These are phyloP conservation scores for Leptinotarsa peninsularis DNA, from an alignment of 2,888 invertebrate species.

Conservation along the genomic window DNA sequence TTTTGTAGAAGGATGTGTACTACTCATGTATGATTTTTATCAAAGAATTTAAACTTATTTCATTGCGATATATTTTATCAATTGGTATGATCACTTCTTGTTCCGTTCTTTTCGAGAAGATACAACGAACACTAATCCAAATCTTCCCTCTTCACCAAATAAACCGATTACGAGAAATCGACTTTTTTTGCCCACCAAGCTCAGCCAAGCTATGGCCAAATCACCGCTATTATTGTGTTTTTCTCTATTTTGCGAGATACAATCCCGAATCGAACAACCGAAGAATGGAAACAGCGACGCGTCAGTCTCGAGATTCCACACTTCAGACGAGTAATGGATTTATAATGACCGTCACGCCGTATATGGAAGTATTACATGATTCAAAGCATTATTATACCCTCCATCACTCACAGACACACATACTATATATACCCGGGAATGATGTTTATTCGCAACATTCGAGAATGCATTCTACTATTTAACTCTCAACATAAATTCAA, in stretches of 20 bases:
- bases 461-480: background rate
- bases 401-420: background rate
- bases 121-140: background rate
- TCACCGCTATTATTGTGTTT: constrained; percentile 13
- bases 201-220: background rate
- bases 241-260: constrained; percentile 10
- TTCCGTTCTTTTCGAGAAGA: too few species aligned
- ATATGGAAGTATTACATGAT: constrained; percentile 12
- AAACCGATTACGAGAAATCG: background rate
- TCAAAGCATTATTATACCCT: background rate
- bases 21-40: too few species aligned
- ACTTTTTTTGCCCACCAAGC: constrained; percentile 8
- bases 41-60: too few species aligned
- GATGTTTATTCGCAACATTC: background rate
- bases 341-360: constrained; percentile 40
- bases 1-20: too few species aligned
- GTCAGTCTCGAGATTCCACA: constrained; percentile 36
- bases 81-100: too few species aligned
- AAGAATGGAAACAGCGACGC: constrained; percentile 20
- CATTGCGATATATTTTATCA: too few species aligned
- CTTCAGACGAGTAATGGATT: constrained; percentile 42
- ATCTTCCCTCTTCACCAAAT: background rate
- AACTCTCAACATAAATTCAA: background rate
- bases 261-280: background rate
- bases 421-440: background rate